Conservation (phyloP, 2,113 vertebrate genomes). For the Equus przewalskii region DNA sequence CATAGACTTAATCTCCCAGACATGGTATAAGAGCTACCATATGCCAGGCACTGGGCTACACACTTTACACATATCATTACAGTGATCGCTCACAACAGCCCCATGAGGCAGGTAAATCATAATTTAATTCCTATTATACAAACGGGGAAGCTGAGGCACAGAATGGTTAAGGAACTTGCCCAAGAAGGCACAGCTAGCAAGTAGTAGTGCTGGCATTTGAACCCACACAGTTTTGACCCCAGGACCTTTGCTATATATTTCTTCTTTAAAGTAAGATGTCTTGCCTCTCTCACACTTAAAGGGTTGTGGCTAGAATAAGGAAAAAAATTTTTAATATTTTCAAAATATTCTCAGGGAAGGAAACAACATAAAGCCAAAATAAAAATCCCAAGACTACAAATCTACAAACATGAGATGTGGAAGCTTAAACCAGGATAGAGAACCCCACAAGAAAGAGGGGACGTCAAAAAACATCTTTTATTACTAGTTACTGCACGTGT, state of each 20-base stretch:
- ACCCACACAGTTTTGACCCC: not conserved
- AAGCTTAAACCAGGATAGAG: constrained; percentile 56
- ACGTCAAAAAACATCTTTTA: constrained; percentile 62
- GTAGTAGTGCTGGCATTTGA: not conserved
- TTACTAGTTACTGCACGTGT: constrained; percentile 75
- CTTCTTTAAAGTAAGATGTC: not conserved
- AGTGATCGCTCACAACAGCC: not conserved
- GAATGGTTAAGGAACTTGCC: not conserved
- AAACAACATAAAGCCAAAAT: constrained; percentile 11
- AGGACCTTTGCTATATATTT: not conserved
- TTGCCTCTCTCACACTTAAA: not conserved
- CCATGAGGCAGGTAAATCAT: not conserved
- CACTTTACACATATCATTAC: not conserved
- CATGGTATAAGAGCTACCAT: not conserved
- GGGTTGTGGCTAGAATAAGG: not conserved
- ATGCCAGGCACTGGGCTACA: not conserved
- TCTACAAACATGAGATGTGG: constrained; percentile 13
- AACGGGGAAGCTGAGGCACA: not conserved
- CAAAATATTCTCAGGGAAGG: not conserved
- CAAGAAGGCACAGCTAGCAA: not conserved
- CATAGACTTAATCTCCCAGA: not conserved
- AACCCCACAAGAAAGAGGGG: constrained; percentile 29
- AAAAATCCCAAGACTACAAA: constrained; percentile 48
- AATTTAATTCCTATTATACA: not conserved
- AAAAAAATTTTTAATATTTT: not conserved